Evolutionary conservation across 2,797 vertebrate genomes (phyloP), one percentile per base, ranked within the genome.

Genomic region (Antrozous pallidus): DNA sequence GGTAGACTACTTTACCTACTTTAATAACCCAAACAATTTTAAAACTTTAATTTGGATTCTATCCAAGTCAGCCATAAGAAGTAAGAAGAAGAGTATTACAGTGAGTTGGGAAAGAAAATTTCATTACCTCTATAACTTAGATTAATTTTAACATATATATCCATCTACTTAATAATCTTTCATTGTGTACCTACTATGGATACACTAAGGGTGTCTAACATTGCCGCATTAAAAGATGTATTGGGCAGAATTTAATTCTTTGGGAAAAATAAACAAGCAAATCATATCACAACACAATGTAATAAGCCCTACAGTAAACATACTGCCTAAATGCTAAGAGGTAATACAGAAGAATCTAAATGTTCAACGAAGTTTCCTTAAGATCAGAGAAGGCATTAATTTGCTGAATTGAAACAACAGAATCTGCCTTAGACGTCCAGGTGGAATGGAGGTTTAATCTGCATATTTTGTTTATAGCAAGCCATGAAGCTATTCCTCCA

Each of bases 191-290:
- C 31, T 86, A 14, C 49, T 87, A 3, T n/a, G 36, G 47, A 11
- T 17, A 33, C 8, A 40, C 17, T 28, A n/a, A 83, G 2, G 63
- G 9, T 65, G 36, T 69, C 49, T 67, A 49, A 63, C 31, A n/a
- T 12, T 73, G n/a, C 79, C 1, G 5, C 12, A 38, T 81, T 17
- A 71, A 75, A 95, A 82, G 24, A 77, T 85, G 58, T 69, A 73
- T 78, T 77, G n/a, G 33, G 31, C 17, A 75, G 38, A 6, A 0
- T 82, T 96, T 56, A 82, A 88, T 90, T 78, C 78, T 36, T 71
- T 56, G 24, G 42, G 14, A 93, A 38, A 94, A 89, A 82, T 73
- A 93, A 91, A 33, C 8, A 87, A 94, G 56, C 24, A 90, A 78
- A 81, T 93, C 69, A 65, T 14, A 77, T 47, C 40, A 63, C 7